Evolutionary conservation across 2,113 vertebrate species (phyloP).

Genomic region (Vicugna pacos): DNA sequence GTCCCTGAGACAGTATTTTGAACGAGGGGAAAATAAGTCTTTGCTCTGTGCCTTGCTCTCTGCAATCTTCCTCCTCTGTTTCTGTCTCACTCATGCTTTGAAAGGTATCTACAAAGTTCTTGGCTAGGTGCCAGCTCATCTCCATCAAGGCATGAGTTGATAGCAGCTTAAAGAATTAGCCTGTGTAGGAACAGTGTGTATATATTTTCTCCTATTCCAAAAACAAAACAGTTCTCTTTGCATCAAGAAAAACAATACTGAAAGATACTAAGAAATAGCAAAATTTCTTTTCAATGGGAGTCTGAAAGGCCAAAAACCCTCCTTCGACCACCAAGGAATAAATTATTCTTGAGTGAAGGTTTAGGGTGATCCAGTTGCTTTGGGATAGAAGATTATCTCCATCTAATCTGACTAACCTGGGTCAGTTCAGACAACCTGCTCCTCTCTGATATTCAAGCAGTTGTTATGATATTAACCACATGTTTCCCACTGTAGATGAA

Average conservation of each 20-base stretch:
- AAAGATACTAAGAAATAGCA: not conserved
- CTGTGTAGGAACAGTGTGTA: not conserved
- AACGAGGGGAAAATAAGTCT: not conserved
- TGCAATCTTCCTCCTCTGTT: not conserved
- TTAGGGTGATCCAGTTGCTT: not conserved
- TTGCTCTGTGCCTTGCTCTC: not conserved
- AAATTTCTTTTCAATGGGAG: not conserved
- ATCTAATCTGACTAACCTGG: not conserved
- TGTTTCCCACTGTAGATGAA: not conserved
- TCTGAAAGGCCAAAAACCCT: not conserved
- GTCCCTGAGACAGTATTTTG: not conserved
- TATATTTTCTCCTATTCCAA: not conserved
- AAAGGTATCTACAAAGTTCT: not conserved
- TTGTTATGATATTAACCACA: not conserved
- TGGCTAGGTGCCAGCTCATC: not conserved
- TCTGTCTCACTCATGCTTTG: not conserved
- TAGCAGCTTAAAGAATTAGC: constrained; percentile 1
- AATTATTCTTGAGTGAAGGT: constrained; percentile 5
- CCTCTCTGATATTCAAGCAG: not conserved
- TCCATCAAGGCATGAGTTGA: not conserved
- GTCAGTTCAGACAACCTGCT: not conserved
- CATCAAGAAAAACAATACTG: not conserved
- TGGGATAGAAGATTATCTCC: not conserved
- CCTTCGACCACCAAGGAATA: not conserved
- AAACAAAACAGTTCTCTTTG: constrained; percentile 6